Evolutionary conservation across 2,113 vertebrate genomes (phyloP).

Genomic region (Pelecanoides urinatrix): DNA sequence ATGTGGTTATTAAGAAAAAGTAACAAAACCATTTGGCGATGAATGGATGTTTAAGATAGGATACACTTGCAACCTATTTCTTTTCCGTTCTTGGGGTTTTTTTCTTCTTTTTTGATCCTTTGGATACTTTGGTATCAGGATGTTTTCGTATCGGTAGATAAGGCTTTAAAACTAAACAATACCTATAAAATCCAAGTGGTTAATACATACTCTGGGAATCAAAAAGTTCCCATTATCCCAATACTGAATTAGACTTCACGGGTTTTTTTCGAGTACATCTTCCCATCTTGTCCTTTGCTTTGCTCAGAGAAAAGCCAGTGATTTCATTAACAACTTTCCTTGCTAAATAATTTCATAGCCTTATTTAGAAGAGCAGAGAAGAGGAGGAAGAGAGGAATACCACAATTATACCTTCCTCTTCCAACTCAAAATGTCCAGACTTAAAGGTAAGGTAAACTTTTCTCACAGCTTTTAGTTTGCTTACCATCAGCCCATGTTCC

Average conservation of each 20-base stretch:
- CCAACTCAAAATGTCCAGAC: constrained; percentile 66
- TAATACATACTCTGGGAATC: constrained; percentile 48
- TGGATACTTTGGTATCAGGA: constrained; percentile 54
- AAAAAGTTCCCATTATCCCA: constrained; percentile 53
- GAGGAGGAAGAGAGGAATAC: constrained; percentile 56
- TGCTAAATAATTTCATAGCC: constrained; percentile 61
- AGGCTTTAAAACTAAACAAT: constrained; percentile 54
- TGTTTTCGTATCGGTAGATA: constrained; percentile 63
- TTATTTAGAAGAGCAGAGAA: constrained; percentile 61
- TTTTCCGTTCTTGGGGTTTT: neutral
- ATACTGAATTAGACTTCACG: constrained; percentile 23
- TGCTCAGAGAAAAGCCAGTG: constrained; percentile 21
- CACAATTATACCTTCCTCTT: constrained; percentile 61
- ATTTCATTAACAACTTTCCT: constrained; percentile 46
- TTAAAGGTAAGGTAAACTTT: constrained; percentile 79
- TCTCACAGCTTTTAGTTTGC: constrained; percentile 76
- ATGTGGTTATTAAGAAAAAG: constrained; percentile 69
- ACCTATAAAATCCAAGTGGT: constrained; percentile 46
- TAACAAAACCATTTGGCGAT: constrained; percentile 67
- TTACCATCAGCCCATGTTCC: constrained; percentile 76
- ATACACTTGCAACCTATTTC: constrained; percentile 66
- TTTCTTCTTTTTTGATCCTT: constrained; percentile 52
- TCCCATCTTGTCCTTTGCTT: constrained; percentile 51
- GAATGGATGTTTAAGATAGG: constrained; percentile 77
- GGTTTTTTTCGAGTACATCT: constrained; percentile 42